phyloP scores from a whole-genome alignment of 2,888 invertebrate genomes.

The Matsumyia berberina region DNA sequence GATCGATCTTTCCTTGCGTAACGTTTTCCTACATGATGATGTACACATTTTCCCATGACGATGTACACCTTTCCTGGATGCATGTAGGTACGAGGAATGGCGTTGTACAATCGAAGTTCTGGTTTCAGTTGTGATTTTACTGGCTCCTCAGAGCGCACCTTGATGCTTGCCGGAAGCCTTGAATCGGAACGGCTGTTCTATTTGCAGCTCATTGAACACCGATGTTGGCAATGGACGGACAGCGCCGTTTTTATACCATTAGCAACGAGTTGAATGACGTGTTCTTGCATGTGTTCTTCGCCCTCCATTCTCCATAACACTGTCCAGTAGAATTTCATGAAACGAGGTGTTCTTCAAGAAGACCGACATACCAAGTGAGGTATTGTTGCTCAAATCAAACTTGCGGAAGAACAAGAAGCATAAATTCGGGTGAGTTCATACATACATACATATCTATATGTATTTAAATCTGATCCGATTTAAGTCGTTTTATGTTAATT shows the following conservation, averaged over 20 bases:
- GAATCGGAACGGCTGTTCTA: slow-evolving; percentile 95
- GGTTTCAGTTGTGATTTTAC: slow-evolving; percentile 84
- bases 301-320: slow-evolving; percentile 95
- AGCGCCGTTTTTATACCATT: slow-evolving; percentile 95
- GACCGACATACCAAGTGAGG: slow-evolving; percentile 92
- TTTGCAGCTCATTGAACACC: slow-evolving; percentile 93
- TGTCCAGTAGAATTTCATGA: slow-evolving; percentile 98
- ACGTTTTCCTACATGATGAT: too few species aligned
- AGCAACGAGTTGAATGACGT: slow-evolving; percentile 90
- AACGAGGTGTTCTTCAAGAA: slow-evolving; percentile 98
- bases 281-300: slow-evolving; percentile 88
- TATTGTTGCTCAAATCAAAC: slow-evolving; percentile 96
- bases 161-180: slow-evolving; percentile 98
- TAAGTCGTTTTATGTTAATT: too few species aligned
- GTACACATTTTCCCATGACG: too few species aligned
- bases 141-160: slow-evolving; percentile 93
- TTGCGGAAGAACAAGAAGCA: too few species aligned
- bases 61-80: slow-evolving; percentile 91
- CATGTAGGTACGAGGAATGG: slow-evolving; percentile 94
- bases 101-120: slow-evolving; percentile 87
- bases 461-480: too few species aligned
- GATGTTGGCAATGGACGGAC: slow-evolving; percentile 95
- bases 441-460: too few species aligned
- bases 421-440: too few species aligned
- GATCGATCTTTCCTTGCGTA: too few species aligned